These are phyloP conservation scores for Maniola jurtina DNA, from an alignment of 1,140 invertebrate genomes.

Conservation along the genomic window DNA sequence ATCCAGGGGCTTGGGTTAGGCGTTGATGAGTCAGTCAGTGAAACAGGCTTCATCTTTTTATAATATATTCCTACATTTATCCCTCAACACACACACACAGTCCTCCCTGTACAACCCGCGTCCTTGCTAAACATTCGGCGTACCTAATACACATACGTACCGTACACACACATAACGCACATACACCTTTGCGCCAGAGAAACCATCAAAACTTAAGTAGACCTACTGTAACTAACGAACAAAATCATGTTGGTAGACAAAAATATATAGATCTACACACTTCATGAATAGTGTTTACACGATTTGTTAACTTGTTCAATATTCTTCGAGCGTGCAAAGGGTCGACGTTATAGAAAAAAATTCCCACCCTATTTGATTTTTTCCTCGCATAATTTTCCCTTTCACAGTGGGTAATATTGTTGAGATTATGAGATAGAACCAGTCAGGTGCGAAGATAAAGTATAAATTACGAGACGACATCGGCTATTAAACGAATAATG, in stretches of 20 bases:
- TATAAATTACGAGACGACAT: neutral
- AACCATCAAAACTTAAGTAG: too few relatives aligned
- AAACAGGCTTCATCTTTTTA: too few relatives aligned
- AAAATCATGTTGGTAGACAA: too few relatives aligned
- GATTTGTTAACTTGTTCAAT: neutral
- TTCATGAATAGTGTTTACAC: neutral
- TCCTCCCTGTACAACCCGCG: too few relatives aligned
- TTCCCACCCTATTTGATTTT: slow-evolving; percentile 8
- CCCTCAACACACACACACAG: too few relatives aligned
- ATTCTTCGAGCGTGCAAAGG: slow-evolving; percentile 12
- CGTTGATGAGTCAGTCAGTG: neutral
- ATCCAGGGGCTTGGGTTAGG: neutral
- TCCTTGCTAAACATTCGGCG: too few relatives aligned
- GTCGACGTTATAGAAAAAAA: slow-evolving; percentile 16
- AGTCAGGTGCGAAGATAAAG: slow-evolving; percentile 1
- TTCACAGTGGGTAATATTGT: slow-evolving; percentile 4
- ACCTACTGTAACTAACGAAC: too few relatives aligned
- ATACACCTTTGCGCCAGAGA: too few relatives aligned
- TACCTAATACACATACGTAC: too few relatives aligned
- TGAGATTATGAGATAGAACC: slow-evolving; percentile 1
- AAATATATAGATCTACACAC: too few relatives aligned
- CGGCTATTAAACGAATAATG: slow-evolving; percentile 3
- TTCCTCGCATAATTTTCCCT: slow-evolving; percentile 11
- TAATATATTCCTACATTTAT: too few relatives aligned
- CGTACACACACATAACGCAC: too few relatives aligned